These are phyloP conservation scores for Sepiola atlantica DNA, from an alignment of 2,888 invertebrate species.

Conservation along the genomic window DNA sequence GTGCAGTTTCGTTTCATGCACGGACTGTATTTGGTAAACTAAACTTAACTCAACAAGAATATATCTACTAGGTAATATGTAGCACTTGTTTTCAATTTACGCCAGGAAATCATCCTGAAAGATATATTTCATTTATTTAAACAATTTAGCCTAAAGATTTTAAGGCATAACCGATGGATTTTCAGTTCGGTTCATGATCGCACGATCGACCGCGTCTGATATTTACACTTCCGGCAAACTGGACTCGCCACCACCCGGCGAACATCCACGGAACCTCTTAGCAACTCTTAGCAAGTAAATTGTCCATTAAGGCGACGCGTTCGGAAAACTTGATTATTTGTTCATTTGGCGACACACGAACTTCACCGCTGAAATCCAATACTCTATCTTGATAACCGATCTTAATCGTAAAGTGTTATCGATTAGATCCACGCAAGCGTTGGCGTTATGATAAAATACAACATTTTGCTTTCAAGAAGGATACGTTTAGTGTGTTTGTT, in stretches of 20 bases:
- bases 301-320: background rate
- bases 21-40: too few species aligned
- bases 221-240: background rate
- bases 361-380: background rate
- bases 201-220: too few species aligned
- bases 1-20: too few species aligned
- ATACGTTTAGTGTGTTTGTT: too few species aligned
- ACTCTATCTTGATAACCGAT: background rate
- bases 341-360: background rate
- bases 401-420: background rate
- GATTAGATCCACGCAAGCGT: background rate
- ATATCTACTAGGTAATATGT: too few species aligned
- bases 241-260: background rate
- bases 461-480: background rate
- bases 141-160: too few species aligned
- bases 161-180: too few species aligned
- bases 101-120: too few species aligned
- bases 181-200: too few species aligned
- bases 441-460: background rate
- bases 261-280: background rate
- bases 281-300: background rate
- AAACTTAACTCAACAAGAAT: too few species aligned
- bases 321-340: background rate
- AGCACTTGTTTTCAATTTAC: too few species aligned
- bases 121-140: too few species aligned